phyloP scores from a whole-genome alignment of 2,888 invertebrate species.

The Rotaria magnacalcarata region DNA sequence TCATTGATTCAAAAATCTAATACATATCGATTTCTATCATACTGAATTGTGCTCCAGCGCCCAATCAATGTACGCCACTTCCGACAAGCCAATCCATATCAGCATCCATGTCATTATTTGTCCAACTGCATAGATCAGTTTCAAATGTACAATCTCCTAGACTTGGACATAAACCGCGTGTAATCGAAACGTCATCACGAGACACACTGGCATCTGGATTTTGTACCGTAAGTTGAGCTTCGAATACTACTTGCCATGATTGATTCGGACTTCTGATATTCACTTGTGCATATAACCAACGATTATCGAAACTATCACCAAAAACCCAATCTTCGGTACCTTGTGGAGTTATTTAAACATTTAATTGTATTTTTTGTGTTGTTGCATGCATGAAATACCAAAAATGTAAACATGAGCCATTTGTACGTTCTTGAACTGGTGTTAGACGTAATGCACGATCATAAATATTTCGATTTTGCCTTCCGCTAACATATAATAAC shows the following conservation, averaged over 20 bases:
- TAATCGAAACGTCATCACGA: conserved; percentile 44
- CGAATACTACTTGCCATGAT: conserved; percentile 46
- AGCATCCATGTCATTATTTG: neutral
- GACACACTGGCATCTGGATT: conserved; percentile 35
- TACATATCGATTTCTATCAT: neutral
- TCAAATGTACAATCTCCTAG: conserved; percentile 46
- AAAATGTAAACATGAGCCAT: conserved; percentile 48
- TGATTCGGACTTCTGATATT: conserved; percentile 26
- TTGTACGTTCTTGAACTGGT: conserved; percentile 48
- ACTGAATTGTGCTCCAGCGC: neutral
- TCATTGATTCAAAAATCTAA: neutral
- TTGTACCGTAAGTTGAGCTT: conserved; percentile 34
- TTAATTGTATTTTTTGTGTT: neutral
- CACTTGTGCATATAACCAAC: conserved; percentile 45
- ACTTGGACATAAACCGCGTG: conserved; percentile 40
- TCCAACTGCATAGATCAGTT: conserved; percentile 42
- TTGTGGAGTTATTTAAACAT: neutral
- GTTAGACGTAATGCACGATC: conserved; percentile 51
- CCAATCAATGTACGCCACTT: neutral
- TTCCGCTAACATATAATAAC: conserved; percentile 37
- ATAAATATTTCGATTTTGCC: conserved; percentile 14
- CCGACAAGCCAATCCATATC: conserved; percentile 1
- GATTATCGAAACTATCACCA: conserved; percentile 20
- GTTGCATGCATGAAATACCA: conserved; percentile 47
- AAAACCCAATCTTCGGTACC: neutral